Conservation (phyloP, 2,888 invertebrate genomes). For the Chironomus riparius region DNA sequence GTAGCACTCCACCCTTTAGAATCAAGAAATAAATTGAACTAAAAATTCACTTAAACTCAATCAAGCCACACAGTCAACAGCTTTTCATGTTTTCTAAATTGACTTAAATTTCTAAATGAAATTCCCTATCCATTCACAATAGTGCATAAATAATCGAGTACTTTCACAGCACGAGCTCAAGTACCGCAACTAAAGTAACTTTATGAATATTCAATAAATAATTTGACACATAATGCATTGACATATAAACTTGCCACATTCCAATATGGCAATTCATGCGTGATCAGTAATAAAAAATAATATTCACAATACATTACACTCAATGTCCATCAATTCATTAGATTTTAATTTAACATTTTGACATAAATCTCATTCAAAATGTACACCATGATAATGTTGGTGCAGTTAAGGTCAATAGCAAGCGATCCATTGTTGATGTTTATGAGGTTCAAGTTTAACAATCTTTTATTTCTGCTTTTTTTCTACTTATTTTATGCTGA, state of each 20-base stretch:
- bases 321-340: not conserved
- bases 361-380: not conserved
- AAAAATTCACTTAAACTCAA: too few species aligned
- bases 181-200: not conserved
- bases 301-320: not conserved
- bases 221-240: too few species aligned
- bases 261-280: too few species aligned
- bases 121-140: not conserved
- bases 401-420: not conserved
- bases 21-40: too few species aligned
- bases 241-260: too few species aligned
- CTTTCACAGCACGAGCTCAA: not conserved
- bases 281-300: too few species aligned
- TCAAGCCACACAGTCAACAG: too few species aligned
- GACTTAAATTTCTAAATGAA: too few species aligned
- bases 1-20: too few species aligned
- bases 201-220: too few species aligned
- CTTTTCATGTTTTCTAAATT: too few species aligned
- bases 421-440: not conserved
- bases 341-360: not conserved
- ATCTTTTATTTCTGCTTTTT: not conserved
- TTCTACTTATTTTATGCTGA: not conserved
- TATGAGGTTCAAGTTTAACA: conserved; percentile 10
- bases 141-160: not conserved
- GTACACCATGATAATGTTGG: not conserved